Base-by-base conservation (phyloP, 2,888 invertebrate genomes). In the Apamea epomidion region DNA sequence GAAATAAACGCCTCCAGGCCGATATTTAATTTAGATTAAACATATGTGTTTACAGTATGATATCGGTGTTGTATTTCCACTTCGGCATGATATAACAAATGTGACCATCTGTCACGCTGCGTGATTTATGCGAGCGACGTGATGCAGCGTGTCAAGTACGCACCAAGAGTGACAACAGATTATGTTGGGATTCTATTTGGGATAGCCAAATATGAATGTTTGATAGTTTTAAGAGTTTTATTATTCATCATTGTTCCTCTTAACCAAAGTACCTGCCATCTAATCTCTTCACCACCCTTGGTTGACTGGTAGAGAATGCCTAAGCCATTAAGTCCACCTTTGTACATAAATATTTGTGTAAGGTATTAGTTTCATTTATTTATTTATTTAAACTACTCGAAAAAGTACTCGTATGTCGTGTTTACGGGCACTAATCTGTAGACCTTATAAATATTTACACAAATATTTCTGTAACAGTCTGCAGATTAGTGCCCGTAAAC, bases 11-110 rank as follows among this genome's bases (percentile, higher is more conserved):
- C 82, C 78, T 70, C n/a, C 58, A 69, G 83, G 18, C 37, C 14
- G 77, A 84, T 75, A 81, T 84, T 84, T 81, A 84, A 78, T 84
- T 84, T 84, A 72, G 83, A 83, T 83, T 83, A 83, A 74, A 81
- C 69, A 77, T 71, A 76, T 62, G 42, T 74, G 74, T 72, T 73
- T 51, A 82, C 70, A 74, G 68, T 54, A 71, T 74, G 69, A 58
- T 78, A 76, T 76, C 60, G 74, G 78, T 71, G 74, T 72, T 71
- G 70, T 68, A 51, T 77, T 65, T 58, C 32, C 54, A 72, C 51
- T 72, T 83, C 48, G 42, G 71, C 62, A 48, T 81, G 72, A 72
- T 84, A 76, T 71, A 74, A 84, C 81, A 81, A 84, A 84, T 82
- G 84, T 73, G 75, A 70, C 37, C 75, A 84, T 85, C 85, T 79